These are phyloP conservation scores for Bubalus kerabau DNA, from an alignment of 2,113 vertebrate genomes.

Conservation along the genomic window DNA sequence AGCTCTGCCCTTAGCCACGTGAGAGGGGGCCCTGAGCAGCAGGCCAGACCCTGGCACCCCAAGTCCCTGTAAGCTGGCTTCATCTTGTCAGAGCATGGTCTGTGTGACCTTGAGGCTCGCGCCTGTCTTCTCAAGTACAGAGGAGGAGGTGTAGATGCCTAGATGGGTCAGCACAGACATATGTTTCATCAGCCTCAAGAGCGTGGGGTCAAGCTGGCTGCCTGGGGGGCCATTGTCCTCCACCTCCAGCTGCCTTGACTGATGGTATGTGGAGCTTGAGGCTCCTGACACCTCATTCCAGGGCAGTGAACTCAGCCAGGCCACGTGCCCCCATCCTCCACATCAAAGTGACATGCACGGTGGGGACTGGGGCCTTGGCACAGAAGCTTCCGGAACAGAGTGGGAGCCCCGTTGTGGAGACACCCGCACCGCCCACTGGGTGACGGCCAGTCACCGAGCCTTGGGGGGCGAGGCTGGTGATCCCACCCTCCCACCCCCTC, in stretches of 20 bases:
- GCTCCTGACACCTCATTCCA: neutral
- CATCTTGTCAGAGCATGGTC: neutral
- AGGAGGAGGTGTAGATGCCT: neutral
- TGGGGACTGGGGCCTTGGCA: neutral
- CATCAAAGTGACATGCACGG: fast-evolving
- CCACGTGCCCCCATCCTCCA: neutral
- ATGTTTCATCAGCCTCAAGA: neutral
- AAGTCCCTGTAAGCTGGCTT: neutral
- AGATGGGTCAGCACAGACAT: neutral
- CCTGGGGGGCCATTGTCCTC: neutral
- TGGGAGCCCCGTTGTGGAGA: neutral
- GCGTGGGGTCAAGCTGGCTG: neutral
- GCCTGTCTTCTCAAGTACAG: neutral
- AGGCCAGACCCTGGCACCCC: neutral
- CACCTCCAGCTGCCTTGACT: neutral
- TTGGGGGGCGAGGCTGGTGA: neutral
- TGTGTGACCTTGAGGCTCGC: fast-evolving
- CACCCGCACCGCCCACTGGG: neutral
- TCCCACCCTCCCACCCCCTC: neutral
- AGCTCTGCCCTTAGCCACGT: neutral
- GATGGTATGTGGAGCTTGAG: neutral
- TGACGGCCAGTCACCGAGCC: neutral
- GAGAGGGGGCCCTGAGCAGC: neutral
- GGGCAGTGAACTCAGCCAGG: neutral
- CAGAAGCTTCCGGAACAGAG: neutral